Evolutionary conservation across 2,888 invertebrate genomes (phyloP).

Genomic region (Diadegma fenestrale): DNA sequence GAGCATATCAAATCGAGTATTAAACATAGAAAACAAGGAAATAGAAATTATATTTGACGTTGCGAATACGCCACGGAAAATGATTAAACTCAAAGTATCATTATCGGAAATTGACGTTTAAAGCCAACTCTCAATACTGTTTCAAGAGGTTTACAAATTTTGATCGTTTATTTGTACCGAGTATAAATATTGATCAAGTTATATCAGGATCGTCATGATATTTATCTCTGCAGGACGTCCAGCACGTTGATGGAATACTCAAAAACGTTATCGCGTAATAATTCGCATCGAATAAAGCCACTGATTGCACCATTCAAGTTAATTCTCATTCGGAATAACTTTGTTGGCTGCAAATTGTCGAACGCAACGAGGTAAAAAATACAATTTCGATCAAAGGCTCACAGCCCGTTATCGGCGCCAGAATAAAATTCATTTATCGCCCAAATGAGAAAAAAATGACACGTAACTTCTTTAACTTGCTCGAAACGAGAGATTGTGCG

Average conservation of each 20-base stretch:
- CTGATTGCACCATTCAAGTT: neutral
- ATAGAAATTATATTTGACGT: neutral
- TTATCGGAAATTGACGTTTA: neutral
- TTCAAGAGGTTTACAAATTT: neutral
- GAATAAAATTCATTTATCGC: neutral
- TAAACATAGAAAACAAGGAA: neutral
- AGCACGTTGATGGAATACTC: neutral
- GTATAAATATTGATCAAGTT: neutral
- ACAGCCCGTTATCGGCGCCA: neutral
- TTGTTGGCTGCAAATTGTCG: neutral
- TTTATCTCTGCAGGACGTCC: neutral
- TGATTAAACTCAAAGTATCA: neutral
- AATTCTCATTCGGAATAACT: neutral
- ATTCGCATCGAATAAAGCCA: neutral
- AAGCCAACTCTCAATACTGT: neutral
- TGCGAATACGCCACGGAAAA: neutral
- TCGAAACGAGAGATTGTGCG: neutral
- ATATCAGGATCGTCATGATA: neutral
- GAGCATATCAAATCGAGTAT: neutral
- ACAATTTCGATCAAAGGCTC: neutral
- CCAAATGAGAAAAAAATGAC: neutral
- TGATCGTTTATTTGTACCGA: neutral
- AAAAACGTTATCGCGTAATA: neutral
- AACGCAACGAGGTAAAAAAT: neutral
- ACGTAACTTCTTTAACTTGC: neutral